These are phyloP conservation scores for Acrocera orbiculus DNA, from an alignment of 2,888 invertebrate genomes.

Conservation along the genomic window DNA sequence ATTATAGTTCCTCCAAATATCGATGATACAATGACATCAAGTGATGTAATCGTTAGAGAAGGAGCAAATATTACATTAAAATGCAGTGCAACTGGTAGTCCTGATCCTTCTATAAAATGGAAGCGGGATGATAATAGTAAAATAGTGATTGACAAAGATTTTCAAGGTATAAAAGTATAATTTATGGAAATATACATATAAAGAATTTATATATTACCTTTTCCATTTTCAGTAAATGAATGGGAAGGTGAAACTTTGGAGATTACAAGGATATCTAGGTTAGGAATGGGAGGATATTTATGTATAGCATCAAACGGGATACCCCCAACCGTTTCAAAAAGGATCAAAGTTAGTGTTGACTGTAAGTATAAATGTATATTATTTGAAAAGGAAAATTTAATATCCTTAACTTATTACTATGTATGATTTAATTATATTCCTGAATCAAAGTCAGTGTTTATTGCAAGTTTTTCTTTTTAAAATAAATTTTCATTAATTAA, in stretches of 20 bases:
- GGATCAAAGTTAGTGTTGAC: conserved; percentile 85
- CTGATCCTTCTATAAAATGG: conserved; percentile 78
- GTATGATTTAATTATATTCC: too few relatives aligned
- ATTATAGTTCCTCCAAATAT: conserved; percentile 77
- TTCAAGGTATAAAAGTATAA: conserved; percentile 40
- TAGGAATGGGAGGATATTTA: conserved; percentile 82
- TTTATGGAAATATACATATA: too few relatives aligned
- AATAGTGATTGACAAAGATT: conserved; percentile 71
- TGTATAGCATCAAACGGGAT: conserved; percentile 75
- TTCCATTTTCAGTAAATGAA: conserved; percentile 44
- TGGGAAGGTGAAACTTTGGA: conserved; percentile 74
- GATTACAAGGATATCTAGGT: conserved; percentile 64
- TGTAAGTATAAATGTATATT: conserved; percentile 48
- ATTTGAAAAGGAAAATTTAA: too few relatives aligned
- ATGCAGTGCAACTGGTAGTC: conserved; percentile 79
- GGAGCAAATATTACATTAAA: conserved; percentile 74
- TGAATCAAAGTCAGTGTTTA: too few relatives aligned
- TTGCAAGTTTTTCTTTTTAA: too few relatives aligned
- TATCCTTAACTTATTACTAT: too few relatives aligned
- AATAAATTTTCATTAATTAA: too few relatives aligned
- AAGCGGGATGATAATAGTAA: conserved; percentile 75
- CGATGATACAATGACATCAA: conserved; percentile 76
- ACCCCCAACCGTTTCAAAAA: conserved; percentile 76
- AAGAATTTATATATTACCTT: too few relatives aligned
- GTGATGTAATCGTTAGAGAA: conserved; percentile 81